Evolutionary conservation across 2,797 vertebrate species (phyloP).

Genomic region (Poeciliopsis presidionis): DNA sequence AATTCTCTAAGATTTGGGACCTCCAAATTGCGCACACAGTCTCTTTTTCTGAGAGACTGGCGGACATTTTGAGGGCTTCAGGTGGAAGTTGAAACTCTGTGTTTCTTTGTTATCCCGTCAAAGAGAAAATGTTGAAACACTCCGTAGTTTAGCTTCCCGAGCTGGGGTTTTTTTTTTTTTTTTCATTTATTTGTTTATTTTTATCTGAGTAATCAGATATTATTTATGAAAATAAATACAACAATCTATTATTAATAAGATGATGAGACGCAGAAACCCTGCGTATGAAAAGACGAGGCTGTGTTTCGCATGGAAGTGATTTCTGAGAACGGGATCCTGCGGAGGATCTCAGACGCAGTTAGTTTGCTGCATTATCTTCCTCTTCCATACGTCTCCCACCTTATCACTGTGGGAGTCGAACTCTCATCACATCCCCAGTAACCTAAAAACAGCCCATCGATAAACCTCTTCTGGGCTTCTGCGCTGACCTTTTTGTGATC

Average conservation of each 20-base stretch:
- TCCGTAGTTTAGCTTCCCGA: neutral
- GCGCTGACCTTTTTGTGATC: conserved; percentile 14
- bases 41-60: neutral
- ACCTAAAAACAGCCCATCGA: conserved; percentile 58
- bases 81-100: neutral
- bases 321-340: conserved; percentile 3
- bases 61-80: neutral
- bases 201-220: neutral
- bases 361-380: conserved; percentile 2
- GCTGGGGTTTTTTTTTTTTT: neutral
- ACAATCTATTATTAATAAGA: neutral
- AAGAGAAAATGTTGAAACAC: neutral
- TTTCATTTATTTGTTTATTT: too few relatives aligned
- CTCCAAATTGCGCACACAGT: neutral
- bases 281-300: neutral
- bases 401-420: conserved; percentile 66
- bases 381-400: conserved; percentile 20
- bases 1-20: neutral
- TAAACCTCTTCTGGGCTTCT: conserved; percentile 26
- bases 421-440: conserved; percentile 24
- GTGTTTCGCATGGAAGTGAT: neutral
- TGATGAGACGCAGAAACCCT: neutral
- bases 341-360: neutral
- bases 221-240: too few relatives aligned
- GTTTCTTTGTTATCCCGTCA: neutral